Evolutionary conservation across 2,888 invertebrate genomes (phyloP).

Genomic region (Loripinus fragilis): DNA sequence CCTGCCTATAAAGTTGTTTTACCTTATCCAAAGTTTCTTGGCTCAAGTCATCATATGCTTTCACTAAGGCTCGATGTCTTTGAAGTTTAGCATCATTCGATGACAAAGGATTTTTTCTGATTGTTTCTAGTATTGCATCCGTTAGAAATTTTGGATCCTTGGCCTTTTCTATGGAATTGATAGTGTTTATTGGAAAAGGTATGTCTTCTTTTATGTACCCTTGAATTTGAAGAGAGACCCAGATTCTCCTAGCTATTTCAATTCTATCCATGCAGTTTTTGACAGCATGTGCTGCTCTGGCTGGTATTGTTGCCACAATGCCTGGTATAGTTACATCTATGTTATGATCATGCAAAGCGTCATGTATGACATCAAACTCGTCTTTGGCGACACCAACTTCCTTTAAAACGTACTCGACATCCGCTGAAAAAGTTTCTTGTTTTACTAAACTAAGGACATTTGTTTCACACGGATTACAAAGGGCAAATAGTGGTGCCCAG

Average conservation of each 20-base stretch:
- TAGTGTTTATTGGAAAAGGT: background rate
- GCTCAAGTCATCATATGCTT: background rate
- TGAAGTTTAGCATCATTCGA: background rate
- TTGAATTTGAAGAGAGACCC: slow-evolving; percentile 19
- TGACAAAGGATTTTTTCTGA: background rate
- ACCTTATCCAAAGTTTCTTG: background rate
- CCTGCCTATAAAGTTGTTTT: background rate
- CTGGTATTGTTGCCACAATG: background rate
- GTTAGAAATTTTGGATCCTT: background rate
- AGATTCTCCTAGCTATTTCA: slow-evolving; percentile 5
- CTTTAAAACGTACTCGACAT: slow-evolving; percentile 26
- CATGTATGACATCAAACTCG: background rate
- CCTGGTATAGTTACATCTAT: slow-evolving; percentile 11
- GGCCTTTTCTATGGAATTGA: background rate
- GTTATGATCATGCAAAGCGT: slow-evolving; percentile 17
- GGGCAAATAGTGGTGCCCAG: slow-evolving; percentile 31
- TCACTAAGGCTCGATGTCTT: background rate
- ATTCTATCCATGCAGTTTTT: background rate
- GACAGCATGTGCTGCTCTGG: background rate
- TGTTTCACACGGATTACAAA: slow-evolving; percentile 30
- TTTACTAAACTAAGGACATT: slow-evolving; percentile 29
- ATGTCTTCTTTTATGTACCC: background rate
- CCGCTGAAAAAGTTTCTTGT: slow-evolving; percentile 34
- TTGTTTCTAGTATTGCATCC: background rate
- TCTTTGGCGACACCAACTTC: background rate